Evolutionary conservation across 2,797 vertebrate genomes (phyloP), one percentile per base, ranked within the genome.

Genomic region (Falco concolor): DNA sequence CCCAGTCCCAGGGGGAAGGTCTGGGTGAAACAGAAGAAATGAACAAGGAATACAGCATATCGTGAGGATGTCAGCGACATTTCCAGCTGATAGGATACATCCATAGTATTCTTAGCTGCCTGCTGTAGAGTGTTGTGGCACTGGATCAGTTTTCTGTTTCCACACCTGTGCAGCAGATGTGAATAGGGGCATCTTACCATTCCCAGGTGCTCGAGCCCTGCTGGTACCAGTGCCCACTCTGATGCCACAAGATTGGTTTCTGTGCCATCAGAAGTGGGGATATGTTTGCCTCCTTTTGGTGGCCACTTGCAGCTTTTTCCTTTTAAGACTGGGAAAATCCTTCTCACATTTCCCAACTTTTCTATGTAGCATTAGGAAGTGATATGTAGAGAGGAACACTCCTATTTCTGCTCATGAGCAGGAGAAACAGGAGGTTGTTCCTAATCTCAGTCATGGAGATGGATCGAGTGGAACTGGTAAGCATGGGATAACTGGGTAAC

Each of bases 1-100:
- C 42, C 32, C 54, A 57, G 56, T 52, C 34, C 68, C 8, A 5
- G n/a, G 56, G 16, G 59, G 32, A 67, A 77, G 49, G 52, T 65
- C 28, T 63, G 64, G 23, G 38, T 69, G 84, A 94, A 84, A 72
- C 10, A 28, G 28, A 72, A 61, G 84, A 65, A 79, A 75, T 61
- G 36, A 77, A 45, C 42, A 80, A 53, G 60, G 13, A 81, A 21
- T 57, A 10, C 42, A 60, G 54, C 1, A 0, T 13, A 4, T 54
- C 6, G 0, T 53, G 28, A 45, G 45, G 38, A n/a, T 53, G 70
- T 28, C 40, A 1, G 2, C 49, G 69, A 5, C 0, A 1, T 63
- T 49, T 91, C 49, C 36, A 53, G 24, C 64, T 72, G 59, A 20
- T 3, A 40, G 56, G 36, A 38, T 44, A 27, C 84, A 64, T 72